Evolutionary conservation across 2,113 vertebrate genomes (phyloP).

Genomic region (Pholis gunnellus): DNA sequence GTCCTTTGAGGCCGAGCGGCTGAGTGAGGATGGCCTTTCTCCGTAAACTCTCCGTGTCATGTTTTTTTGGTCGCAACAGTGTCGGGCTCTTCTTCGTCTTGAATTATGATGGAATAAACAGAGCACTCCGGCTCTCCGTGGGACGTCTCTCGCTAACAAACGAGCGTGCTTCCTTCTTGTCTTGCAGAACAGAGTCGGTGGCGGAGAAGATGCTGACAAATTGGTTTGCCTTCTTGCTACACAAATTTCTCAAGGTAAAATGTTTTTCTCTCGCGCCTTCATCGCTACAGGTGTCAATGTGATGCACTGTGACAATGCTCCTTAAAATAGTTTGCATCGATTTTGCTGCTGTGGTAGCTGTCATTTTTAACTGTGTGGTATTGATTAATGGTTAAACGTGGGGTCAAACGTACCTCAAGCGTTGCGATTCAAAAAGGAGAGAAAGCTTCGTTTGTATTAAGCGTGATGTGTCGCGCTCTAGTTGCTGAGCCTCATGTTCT

Average conservation of each 20-base stretch:
- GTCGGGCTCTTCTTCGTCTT: conserved; percentile 43
- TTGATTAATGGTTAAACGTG: conserved; percentile 36
- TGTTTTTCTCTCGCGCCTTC: conserved; percentile 20
- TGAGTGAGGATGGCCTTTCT: conserved; percentile 20
- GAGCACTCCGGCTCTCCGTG: conserved; percentile 49
- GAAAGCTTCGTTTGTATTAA: conserved; percentile 14
- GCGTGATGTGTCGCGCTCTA: conserved; percentile 35
- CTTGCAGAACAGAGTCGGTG: conserved; percentile 86
- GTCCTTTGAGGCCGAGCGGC: conserved; percentile 38
- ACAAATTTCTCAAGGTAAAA: conserved; percentile 94
- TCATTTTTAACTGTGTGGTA: conserved; percentile 36
- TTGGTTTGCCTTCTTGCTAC: conserved; percentile 95
- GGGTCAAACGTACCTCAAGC: conserved; percentile 33
- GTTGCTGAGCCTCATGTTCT: conserved; percentile 22
- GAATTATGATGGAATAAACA: conserved; percentile 66
- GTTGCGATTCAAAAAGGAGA: conserved; percentile 15
- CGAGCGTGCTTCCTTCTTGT: conserved; percentile 38
- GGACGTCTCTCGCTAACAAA: conserved; percentile 62
- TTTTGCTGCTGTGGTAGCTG: conserved; percentile 39
- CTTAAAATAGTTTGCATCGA: conserved; percentile 46
- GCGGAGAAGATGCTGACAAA: conserved; percentile 95
- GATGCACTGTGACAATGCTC: conserved; percentile 11
- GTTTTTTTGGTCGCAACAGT: conserved; percentile 35
- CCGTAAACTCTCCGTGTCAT: conserved; percentile 44
- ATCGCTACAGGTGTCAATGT: conserved; percentile 49